phyloP scores from a whole-genome alignment of 2,888 invertebrate genomes.

The Andricus curvator region DNA sequence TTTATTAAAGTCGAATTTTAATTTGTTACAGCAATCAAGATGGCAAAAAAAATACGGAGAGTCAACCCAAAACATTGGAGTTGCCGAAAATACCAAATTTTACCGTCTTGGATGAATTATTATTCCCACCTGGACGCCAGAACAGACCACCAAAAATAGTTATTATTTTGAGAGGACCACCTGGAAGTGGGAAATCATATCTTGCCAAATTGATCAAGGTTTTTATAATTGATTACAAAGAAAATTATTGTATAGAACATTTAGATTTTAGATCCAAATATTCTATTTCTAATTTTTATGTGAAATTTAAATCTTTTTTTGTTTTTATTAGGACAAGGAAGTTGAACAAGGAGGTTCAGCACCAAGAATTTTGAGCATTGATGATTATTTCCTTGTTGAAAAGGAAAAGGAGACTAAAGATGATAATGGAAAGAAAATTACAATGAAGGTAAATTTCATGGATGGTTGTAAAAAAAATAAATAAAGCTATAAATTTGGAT shows the following conservation, averaged over 20 bases:
- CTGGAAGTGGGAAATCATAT: conserved; percentile 96
- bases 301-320: conserved; percentile 8
- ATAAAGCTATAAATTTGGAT: no score
- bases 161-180: conserved; percentile 93
- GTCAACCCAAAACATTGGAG: conserved; percentile 69
- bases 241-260: background rate
- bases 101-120: conserved; percentile 90
- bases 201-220: conserved; percentile 93
- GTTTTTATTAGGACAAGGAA: conserved; percentile 81
- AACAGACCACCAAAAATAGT: conserved; percentile 90
- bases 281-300: conserved; percentile 20
- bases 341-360: conserved; percentile 92
- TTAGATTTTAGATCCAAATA: background rate
- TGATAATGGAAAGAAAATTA: conserved; percentile 86
- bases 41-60: conserved; percentile 60
- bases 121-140: conserved; percentile 88
- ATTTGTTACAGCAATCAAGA: conserved; percentile 63
- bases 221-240: conserved; percentile 50
- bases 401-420: conserved; percentile 87
- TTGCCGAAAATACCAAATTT: conserved; percentile 74
- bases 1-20: conserved; percentile 16
- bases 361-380: conserved; percentile 94
- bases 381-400: conserved; percentile 97
- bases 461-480: background rate
- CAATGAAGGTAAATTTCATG: conserved; percentile 79